phyloP scores from a whole-genome alignment of 2,113 vertebrate species.

The Kobus ellipsiprymnus region DNA sequence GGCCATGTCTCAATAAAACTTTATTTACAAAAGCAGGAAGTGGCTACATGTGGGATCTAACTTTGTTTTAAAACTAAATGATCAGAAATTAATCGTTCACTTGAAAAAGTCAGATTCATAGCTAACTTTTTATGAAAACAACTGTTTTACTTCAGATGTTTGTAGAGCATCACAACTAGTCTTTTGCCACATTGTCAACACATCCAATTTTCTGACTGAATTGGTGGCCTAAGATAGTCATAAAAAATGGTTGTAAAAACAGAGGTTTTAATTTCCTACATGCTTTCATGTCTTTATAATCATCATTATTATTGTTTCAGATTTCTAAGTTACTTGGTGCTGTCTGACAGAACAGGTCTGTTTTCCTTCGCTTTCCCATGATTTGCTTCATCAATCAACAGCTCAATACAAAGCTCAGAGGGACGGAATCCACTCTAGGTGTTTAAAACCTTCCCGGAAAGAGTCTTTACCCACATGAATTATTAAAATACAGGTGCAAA shows the following conservation, averaged over 20 bases:
- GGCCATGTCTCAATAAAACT: neutral
- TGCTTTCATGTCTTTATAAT: neutral
- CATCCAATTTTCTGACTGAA: neutral
- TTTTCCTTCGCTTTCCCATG: conserved; percentile 3
- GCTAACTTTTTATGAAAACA: neutral
- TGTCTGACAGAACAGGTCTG: neutral
- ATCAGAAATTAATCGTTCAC: neutral
- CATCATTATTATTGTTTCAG: neutral
- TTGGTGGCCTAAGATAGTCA: neutral
- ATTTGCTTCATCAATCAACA: conserved; percentile 32
- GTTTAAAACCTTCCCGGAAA: conserved; percentile 7
- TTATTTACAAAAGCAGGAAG: neutral
- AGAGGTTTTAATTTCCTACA: neutral
- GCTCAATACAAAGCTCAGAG: conserved; percentile 19
- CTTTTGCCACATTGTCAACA: neutral
- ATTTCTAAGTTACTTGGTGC: conserved; percentile 28
- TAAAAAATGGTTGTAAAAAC: neutral
- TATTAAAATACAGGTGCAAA: conserved; percentile 28
- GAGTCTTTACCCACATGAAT: neutral
- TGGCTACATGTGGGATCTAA: neutral
- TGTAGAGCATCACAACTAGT: neutral
- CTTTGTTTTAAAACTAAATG: neutral
- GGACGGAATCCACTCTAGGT: neutral
- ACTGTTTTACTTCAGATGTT: neutral
- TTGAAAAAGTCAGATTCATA: neutral